Conservation (phyloP, 2,797 vertebrate genomes). For the Clamator glandarius region DNA sequence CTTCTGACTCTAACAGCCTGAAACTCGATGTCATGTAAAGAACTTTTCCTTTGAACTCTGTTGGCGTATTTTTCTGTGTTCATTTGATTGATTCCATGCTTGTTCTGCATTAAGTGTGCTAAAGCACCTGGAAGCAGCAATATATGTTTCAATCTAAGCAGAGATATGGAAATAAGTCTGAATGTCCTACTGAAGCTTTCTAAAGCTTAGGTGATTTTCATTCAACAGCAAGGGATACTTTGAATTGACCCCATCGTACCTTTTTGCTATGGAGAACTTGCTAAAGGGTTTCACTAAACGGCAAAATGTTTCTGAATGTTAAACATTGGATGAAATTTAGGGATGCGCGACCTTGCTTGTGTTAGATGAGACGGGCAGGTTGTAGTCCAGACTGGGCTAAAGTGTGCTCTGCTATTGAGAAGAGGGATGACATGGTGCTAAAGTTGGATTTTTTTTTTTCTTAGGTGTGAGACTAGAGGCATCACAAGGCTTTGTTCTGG, state of each 20-base stretch:
- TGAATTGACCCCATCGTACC: neutral
- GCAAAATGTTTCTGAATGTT: fast-evolving
- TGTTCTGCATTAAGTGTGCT: neutral
- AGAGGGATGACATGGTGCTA: neutral
- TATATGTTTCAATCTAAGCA: fast-evolving
- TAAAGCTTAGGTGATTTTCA: neutral
- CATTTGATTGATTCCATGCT: neutral
- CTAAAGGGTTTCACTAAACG: neutral
- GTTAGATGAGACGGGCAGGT: neutral
- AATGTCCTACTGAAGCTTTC: neutral
- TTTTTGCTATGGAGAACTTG: neutral
- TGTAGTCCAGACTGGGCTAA: neutral
- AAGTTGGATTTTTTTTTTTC: neutral
- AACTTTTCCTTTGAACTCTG: neutral
- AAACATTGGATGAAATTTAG: neutral
- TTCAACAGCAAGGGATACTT: neutral
- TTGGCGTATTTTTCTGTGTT: neutral
- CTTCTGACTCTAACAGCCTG: neutral
- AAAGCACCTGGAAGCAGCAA: neutral
- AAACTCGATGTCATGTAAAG: neutral
- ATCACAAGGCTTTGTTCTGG: neutral
- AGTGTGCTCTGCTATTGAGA: neutral
- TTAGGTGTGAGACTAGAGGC: neutral
- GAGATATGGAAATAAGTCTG: neutral
- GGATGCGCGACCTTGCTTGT: fast-evolving